phyloP scores from a whole-genome alignment of 2,797 vertebrate species.

The Arrhamphus sclerolepis region DNA sequence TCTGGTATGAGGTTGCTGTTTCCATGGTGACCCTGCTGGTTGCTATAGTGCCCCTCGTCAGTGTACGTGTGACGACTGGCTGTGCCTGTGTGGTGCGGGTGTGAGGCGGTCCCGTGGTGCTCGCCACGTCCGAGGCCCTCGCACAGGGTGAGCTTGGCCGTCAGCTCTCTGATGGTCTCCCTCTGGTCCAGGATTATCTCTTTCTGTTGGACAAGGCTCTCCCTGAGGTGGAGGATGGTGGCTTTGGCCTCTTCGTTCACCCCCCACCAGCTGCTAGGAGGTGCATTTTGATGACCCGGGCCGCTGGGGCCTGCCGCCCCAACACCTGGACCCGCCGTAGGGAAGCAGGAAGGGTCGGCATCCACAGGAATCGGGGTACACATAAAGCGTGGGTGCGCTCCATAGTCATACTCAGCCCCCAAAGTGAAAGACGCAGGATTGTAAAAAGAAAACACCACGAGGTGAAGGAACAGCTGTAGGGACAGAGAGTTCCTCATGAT shows the following conservation, averaged over 20 bases:
- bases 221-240: conserved; percentile 85
- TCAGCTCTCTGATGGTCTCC: conserved; percentile 86
- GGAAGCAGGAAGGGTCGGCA: conserved; percentile 78
- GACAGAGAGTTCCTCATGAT: conserved; percentile 48
- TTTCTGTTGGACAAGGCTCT: conserved; percentile 85
- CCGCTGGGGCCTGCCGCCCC: conserved; percentile 55
- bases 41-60: conserved; percentile 55
- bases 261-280: conserved; percentile 77
- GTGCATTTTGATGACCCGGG: conserved; percentile 65
- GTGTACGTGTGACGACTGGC: conserved; percentile 43
- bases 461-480: conserved; percentile 18
- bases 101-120: conserved; percentile 40
- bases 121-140: conserved; percentile 75
- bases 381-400: conserved; percentile 81
- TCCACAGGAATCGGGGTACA: conserved; percentile 83
- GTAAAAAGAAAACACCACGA: conserved; percentile 29
- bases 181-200: conserved; percentile 87
- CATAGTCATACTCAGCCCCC: conserved; percentile 60
- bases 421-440: conserved; percentile 39
- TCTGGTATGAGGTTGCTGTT: conserved; percentile 72
- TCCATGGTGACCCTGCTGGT: conserved; percentile 68
- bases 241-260: conserved; percentile 84
- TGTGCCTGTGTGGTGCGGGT: conserved; percentile 36
- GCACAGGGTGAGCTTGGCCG: conserved; percentile 83
- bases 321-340: conserved; percentile 31